Base-by-base conservation (phyloP, 2,888 invertebrate genomes). In the Lamellibrachia columna region DNA sequence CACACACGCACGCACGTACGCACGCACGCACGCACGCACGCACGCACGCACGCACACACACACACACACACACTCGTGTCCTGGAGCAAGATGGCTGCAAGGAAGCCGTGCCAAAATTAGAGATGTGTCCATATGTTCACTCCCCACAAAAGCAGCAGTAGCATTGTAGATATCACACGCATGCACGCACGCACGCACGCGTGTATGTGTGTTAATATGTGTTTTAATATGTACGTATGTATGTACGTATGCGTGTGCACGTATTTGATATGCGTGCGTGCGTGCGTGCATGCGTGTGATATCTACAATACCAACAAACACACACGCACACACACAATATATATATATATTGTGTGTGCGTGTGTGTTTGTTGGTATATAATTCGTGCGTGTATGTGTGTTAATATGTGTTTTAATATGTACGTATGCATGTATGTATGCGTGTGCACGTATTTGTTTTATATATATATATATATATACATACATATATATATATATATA, bases 181-280 rank as follows among this genome's bases (percentile, higher is more conserved):
- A 60, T 11, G 3, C 60, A 15, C 60, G 22, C 15, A 9, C 60
- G 60, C 4, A 60, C 60, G 11, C 60, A 60, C 15, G 60, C 15
- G 60, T 60, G 3, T 60, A 15, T 60, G 60, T 9, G 60, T 60
- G 60, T 60, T 3, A 11, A 15, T 9, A 15, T 60, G 55, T 92
- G 92, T 28, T 9, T 92, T 60, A 8, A 75, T 92, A 3, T 92
- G 92, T 92, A 40, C 75, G 92, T 92, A 40, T 75, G 92, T n/a
- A n/a, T 75, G 55, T 90, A 75, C 7, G 55, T 28, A 7, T 90
- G 15, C 22, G 75, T 92, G 15, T 90, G 75, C 7, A 28, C 75
- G 92, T 92, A 15, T 9, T 60, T 8, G 9, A 15, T 9, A 15
- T 60, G 9, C 15, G 60, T 60, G 60, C 15, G 60, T 60, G 60